phyloP scores from a whole-genome alignment of 2,113 vertebrate genomes.

The Copsychus sechellarum region DNA sequence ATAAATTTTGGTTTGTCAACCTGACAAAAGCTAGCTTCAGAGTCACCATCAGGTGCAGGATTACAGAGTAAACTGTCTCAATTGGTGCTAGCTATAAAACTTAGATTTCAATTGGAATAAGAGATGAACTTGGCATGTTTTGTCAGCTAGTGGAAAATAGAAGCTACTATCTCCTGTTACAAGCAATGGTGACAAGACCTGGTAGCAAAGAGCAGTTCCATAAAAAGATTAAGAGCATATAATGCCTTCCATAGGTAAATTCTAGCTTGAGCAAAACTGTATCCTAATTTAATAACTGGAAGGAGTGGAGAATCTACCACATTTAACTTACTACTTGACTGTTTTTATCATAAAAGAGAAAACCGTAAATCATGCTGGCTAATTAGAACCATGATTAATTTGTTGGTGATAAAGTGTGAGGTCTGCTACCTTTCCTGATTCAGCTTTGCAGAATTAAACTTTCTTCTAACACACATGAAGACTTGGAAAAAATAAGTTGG shows the following conservation, averaged over 20 bases:
- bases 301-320: not conserved
- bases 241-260: not conserved
- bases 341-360: not conserved
- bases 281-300: not conserved
- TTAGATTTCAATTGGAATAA: not conserved
- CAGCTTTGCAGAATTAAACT: not conserved
- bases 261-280: not conserved
- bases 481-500: not conserved
- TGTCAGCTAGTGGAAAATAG: constrained; percentile 1
- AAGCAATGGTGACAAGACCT: not conserved
- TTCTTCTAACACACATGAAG: not conserved
- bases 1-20: not conserved
- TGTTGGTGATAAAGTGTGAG: not conserved
- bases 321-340: not conserved
- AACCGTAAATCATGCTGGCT: not conserved
- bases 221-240: not conserved
- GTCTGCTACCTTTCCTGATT: not conserved
- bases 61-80: not conserved
- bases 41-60: not conserved
- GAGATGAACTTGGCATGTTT: not conserved
- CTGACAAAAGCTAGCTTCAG: not conserved
- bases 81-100: not conserved
- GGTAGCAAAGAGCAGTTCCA: not conserved
- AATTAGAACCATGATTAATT: not conserved
- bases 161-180: not conserved